Evolutionary conservation across 2,888 invertebrate species (phyloP).

Genomic region (Heteromurus nitidus): DNA sequence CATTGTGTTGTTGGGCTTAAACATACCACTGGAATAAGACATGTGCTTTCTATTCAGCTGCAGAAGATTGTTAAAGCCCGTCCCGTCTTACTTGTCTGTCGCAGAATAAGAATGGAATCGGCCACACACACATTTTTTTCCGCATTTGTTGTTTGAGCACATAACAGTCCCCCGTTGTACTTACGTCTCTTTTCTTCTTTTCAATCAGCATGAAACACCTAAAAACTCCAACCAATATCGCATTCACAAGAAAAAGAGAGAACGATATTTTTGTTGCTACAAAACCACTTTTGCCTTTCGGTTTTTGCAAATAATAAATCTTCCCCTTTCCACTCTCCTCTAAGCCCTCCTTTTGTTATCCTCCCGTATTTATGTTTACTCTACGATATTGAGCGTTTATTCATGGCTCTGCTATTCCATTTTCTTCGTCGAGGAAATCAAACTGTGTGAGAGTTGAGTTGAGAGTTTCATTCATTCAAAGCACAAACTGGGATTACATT

Average conservation of each 20-base stretch:
- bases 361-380: too few species aligned
- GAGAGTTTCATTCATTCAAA: too few species aligned
- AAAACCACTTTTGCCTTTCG: not conserved
- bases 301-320: conserved; percentile 23
- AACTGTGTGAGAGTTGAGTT: too few species aligned
- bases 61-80: too few species aligned
- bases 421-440: too few species aligned
- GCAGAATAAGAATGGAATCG: not conserved
- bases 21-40: not conserved
- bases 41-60: not conserved
- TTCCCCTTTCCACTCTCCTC: too few species aligned
- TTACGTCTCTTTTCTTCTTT: not conserved
- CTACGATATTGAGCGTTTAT: too few species aligned
- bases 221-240: not conserved
- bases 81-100: not conserved
- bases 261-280: not conserved
- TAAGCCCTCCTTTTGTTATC: too few species aligned
- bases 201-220: not conserved
- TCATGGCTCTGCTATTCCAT: too few species aligned
- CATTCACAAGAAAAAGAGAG: not conserved
- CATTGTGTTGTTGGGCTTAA: not conserved
- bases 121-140: conserved; percentile 11
- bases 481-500: too few species aligned
- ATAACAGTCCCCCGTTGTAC: not conserved
- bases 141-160: conserved; percentile 6